Evolutionary conservation across 1,140 invertebrate genomes (phyloP), one percentile per base, ranked within the genome.

Genomic region (Zelostemma sp.): DNA sequence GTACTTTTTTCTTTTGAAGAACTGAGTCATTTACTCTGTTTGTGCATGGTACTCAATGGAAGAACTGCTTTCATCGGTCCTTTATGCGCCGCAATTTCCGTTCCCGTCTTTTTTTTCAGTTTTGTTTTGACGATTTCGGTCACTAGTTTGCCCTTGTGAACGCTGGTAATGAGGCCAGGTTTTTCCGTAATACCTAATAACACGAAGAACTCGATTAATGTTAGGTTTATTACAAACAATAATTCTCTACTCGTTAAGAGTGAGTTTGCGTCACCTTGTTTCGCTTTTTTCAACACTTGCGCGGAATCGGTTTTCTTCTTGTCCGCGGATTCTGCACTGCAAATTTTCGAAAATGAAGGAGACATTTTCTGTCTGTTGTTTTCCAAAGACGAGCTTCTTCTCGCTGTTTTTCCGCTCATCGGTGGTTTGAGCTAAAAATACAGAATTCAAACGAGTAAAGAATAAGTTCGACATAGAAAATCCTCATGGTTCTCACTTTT

Each of bases 41-140:
- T 80, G 19, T 83, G 81, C 78, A 85, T 80, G 45, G 49, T 80
- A 46, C 77, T 74, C 16, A 84, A 43, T 19, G 84, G 82, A 69
- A 85, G 68, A 8, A 82, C 14, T 1, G 83, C 83, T 59, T 82
- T 85, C 38, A 85, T 41, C 19, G 83, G 83, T n/a, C 82, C 82
- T 51, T 72, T 84, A 53, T 80, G 84, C 31, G 40, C 60, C 11
- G 68, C n/a, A 0, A 64, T 15, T 17, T 74, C 65, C 5, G 33
- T 6, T 6, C 72, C 72, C 4, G 48, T 8, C 51, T 77, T 82
- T 19, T 74, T 76, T 40, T 80, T 82, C 0, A 83, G 57, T 68
- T 80, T 84, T 19, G 46, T 78, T 71, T 78, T 84, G 16, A 78
- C 60, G 2, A 73, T 58, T 41, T 54, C 54, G 16, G 68, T 53